Evolutionary conservation across 2,797 vertebrate species (phyloP).

Genomic region (Cynodonichthys magdalenae): DNA sequence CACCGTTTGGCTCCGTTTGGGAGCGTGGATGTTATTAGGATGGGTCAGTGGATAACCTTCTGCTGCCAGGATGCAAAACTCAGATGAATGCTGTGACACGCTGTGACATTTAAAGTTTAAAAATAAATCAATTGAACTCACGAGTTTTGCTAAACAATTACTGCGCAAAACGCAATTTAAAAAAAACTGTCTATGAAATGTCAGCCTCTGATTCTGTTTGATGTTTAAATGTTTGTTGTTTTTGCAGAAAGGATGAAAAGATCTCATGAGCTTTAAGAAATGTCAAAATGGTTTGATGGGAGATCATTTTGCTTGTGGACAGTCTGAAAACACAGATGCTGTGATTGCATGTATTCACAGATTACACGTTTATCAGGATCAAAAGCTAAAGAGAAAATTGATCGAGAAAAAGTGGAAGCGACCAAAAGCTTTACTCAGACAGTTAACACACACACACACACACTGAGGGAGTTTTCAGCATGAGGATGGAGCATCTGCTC

Average conservation of each 20-base stretch:
- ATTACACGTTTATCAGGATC: constrained; percentile 12
- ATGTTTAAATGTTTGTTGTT: not conserved
- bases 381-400: constrained; percentile 31
- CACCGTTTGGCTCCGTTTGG: constrained; percentile 38
- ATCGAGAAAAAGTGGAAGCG: constrained; percentile 20
- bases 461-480: constrained; percentile 57
- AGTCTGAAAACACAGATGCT: not conserved
- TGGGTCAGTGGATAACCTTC: constrained; percentile 39
- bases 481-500: constrained; percentile 73
- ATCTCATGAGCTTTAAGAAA: not conserved
- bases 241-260: constrained; percentile 1
- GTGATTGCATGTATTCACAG: not conserved
- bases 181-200: not conserved
- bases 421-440: constrained; percentile 38
- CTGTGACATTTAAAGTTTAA: not conserved
- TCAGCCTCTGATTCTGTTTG: not conserved
- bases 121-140: constrained; percentile 2
- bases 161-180: not conserved
- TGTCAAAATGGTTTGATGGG: not conserved
- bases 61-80: constrained; percentile 34
- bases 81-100: constrained; percentile 9
- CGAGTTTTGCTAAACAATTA: not conserved
- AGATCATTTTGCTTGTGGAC: not conserved
- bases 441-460: constrained; percentile 46
- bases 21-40: constrained; percentile 19